Conservation (phyloP, 2,113 vertebrate species). For the Rana temporaria region DNA sequence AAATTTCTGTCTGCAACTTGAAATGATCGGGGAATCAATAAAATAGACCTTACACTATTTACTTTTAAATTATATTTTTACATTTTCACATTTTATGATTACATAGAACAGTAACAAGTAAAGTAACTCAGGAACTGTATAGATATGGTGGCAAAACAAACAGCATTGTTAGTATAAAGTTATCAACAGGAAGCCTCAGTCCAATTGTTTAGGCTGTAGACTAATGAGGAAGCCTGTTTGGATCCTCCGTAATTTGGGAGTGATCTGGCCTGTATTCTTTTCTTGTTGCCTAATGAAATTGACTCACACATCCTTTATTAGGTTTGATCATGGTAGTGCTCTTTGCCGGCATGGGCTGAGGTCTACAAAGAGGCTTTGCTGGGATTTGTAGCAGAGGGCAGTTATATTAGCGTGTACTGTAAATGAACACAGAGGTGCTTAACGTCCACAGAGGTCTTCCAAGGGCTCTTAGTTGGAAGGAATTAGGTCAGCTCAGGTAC, state of each 20-base stretch:
- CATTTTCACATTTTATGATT: no score
- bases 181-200: no score
- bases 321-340: background rate
- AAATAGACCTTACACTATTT: no score
- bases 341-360: conserved; percentile 12
- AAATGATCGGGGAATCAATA: no score
- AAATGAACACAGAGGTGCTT: conserved; percentile 35
- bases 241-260: background rate
- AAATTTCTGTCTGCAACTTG: no score
- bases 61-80: no score
- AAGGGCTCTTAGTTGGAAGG: conserved; percentile 9
- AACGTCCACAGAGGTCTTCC: conserved; percentile 8
- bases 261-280: background rate
- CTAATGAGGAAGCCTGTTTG: no score
- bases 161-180: no score
- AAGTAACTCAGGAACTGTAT: no score
- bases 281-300: conserved; percentile 14
- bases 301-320: conserved; percentile 24
- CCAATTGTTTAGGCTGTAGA: no score
- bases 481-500: conserved; percentile 25
- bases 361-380: conserved; percentile 38
- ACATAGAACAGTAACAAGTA: no score
- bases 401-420: conserved; percentile 10
- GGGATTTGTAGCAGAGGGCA: conserved; percentile 38
- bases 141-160: no score